Percentiles rank a stretch among this genome's conserved stretches.
Conservation (phyloP, 2,797 vertebrate genomes). For the Urophycis tenuis region DNA sequence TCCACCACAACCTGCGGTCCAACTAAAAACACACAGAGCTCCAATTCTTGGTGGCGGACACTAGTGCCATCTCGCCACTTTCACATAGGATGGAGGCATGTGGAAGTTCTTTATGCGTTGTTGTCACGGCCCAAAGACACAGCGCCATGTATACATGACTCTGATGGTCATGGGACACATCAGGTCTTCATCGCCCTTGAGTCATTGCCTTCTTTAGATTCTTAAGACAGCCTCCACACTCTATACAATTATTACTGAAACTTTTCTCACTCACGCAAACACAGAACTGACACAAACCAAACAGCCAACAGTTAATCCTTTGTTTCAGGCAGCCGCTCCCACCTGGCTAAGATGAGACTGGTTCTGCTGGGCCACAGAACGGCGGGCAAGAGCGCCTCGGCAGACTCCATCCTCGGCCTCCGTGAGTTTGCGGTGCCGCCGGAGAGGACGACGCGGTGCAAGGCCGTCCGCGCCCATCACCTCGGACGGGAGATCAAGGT, state of each 20-base stretch:
- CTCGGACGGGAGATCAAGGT: neutral
- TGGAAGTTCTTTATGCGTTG: no score
- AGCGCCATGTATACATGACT: no score
- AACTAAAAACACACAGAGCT: no score
- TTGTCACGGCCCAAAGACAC: no score
- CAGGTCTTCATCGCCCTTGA: no score
- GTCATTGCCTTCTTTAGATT: no score
- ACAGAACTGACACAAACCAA: neutral
- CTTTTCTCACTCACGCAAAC: neutral
- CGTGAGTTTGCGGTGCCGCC: neutral
- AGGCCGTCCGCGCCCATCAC: neutral
- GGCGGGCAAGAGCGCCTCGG: neutral
- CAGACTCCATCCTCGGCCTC: constrained; percentile 1
- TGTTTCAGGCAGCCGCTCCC: neutral
- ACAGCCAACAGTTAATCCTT: neutral
- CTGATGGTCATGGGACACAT: no score
- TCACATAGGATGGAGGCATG: no score
- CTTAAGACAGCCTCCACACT: no score
- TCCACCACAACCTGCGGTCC: no score
- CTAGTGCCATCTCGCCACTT: no score
- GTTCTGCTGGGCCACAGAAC: neutral
- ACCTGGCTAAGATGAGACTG: neutral
- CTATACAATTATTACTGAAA: neutral
- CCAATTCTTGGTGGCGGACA: no score
- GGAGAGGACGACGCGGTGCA: neutral